Evolutionary conservation across 2,797 vertebrate species (phyloP), one percentile per base, ranked within the genome.

Genomic region (Myripristis murdjan): DNA sequence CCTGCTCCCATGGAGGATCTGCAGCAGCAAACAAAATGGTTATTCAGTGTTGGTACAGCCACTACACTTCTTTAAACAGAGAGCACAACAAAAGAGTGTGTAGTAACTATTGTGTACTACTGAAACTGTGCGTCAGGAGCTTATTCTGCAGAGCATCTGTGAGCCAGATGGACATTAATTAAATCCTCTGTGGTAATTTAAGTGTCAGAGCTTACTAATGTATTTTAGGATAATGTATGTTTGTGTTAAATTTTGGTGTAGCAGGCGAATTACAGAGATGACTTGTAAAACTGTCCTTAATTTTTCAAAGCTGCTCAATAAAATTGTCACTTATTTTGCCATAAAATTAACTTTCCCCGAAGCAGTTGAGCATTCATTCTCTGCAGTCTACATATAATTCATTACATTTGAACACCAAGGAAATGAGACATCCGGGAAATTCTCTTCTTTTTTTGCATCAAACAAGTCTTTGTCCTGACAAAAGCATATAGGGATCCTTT

Each of bases 1-100:
- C n/a, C 0, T 70, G 57, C 16, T 86, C 91, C 47, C 73, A 85
- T 14, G 77, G 71, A 18, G 70, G 73, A 70, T 95, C 96, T 96
- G 87, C 0, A 35, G 2, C 12, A 49, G 56, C 18, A 76, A 49
- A 66, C 16, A 72, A 18, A 53, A 2, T 31, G 2, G 23, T 24
- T 24, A 24, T n/a, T 15, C 8, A 22, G 20, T 23, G 10, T 41
- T 41, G 12, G 14, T 15, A 15, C 39, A 41, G 39, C 41, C 39
- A 15, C 2, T 41, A 15, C 11, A 12, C 39, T 15, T 41, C 39
- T 41, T 12, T 11, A 15, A 15, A 15, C 41, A 4, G n/a, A 61
- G 44, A 62, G 20, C 37, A 37, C n/a, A 18, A 18, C 31, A 22
- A 69, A 11, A 12, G 6, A 14, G n/a, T 54, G 1, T 16, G 33